These are phyloP conservation scores for Cheilosia impressa DNA, from an alignment of 2,888 invertebrate genomes.

Conservation along the genomic window DNA sequence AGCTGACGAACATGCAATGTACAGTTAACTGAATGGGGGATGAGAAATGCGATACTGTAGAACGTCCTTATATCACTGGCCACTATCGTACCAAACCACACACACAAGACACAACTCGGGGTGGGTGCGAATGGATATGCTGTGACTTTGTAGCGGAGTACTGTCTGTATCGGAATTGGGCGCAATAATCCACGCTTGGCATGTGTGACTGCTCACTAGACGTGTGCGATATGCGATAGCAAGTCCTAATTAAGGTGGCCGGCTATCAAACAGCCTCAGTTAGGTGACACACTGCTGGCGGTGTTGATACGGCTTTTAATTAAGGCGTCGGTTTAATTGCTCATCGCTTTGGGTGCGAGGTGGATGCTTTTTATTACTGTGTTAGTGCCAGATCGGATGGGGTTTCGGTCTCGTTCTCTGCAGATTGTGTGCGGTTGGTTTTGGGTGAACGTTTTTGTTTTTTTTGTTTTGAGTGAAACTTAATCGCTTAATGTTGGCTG, in stretches of 20 bases:
- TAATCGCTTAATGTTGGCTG: constrained; percentile 40
- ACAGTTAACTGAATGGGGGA: not conserved
- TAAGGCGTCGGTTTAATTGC: constrained; percentile 57
- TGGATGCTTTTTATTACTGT: constrained; percentile 56
- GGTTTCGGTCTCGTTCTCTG: not conserved
- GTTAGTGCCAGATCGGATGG: constrained; percentile 5
- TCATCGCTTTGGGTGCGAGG: constrained; percentile 49
- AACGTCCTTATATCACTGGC: constrained; percentile 16
- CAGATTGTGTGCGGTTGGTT: constrained; percentile 5
- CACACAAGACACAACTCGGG: not conserved
- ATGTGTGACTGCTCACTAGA: constrained; percentile 23
- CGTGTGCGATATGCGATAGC: constrained; percentile 30
- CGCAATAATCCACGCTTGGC: constrained; percentile 24
- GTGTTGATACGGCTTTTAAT: constrained; percentile 60
- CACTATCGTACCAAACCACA: not conserved
- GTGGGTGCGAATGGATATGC: constrained; percentile 37
- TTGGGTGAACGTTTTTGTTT: not conserved
- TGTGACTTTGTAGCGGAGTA: constrained; percentile 13
- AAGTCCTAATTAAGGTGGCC: constrained; percentile 61
- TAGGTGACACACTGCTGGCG: constrained; percentile 36
- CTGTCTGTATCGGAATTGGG: constrained; percentile 24
- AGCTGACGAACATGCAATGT: too few relatives aligned
- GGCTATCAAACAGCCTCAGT: constrained; percentile 41
- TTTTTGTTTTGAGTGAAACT: constrained; percentile 8
- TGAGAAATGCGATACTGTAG: not conserved